Evolutionary conservation across 1,140 invertebrate genomes (phyloP).

Genomic region (Nebria ingens): DNA sequence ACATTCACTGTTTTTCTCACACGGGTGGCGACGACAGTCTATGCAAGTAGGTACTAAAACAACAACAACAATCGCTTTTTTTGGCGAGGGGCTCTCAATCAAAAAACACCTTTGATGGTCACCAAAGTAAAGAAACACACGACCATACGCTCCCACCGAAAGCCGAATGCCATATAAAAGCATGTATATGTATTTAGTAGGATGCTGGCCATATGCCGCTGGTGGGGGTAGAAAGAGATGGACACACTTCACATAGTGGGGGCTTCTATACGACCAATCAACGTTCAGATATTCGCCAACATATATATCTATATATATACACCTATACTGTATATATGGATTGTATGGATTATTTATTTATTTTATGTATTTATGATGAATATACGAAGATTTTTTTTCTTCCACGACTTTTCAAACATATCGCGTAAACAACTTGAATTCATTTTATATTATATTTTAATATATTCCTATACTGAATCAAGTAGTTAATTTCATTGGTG

Average conservation of each 20-base stretch:
- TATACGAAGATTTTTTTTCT: neutral
- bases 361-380: conserved; percentile 25
- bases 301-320: no score
- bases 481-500: neutral
- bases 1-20: no score
- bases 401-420: neutral
- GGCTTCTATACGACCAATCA: conserved; percentile 25
- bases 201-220: conserved; percentile 8
- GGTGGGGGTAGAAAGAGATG: neutral
- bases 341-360: conserved; percentile 40
- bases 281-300: conserved; percentile 18
- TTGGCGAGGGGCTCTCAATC: no score
- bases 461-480: neutral
- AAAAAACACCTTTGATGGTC: no score
- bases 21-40: no score
- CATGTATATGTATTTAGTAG: conserved; percentile 10
- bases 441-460: neutral
- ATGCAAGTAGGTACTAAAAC: no score
- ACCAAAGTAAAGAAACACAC: neutral
- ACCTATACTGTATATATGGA: conserved; percentile 35
- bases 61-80: no score
- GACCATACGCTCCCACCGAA: conserved; percentile 4
- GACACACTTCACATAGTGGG: conserved; percentile 24
- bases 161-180: conserved; percentile 11
- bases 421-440: no score